Evolutionary conservation across 1,140 invertebrate species (phyloP).

Genomic region (Cydia fagiglandana): DNA sequence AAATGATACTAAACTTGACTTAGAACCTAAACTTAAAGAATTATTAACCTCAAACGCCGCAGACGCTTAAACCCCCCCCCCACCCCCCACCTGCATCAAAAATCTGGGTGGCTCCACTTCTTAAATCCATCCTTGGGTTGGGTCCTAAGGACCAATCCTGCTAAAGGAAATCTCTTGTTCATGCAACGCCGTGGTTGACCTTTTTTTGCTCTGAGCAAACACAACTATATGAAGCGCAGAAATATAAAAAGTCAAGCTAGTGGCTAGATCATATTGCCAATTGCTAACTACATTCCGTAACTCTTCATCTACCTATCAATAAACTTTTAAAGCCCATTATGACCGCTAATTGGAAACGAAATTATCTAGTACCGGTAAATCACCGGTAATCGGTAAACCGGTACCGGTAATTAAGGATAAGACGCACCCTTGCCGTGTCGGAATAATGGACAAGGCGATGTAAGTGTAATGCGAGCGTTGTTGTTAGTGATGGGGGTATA

Average conservation of each 20-base stretch:
- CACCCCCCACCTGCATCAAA: no score
- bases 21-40: no score
- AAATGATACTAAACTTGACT: no score
- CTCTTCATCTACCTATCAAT: constrained; percentile 4
- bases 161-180: no score
- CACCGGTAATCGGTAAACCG: constrained; percentile 29
- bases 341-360: constrained; percentile 10
- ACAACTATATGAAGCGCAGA: background rate
- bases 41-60: no score
- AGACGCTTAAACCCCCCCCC: no score
- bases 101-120: no score
- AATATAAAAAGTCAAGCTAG: background rate
- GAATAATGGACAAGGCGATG: constrained; percentile 26
- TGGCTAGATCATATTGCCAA: background rate
- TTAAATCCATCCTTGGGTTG: no score
- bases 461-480: constrained; percentile 21
- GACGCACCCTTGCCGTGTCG: constrained; percentile 30
- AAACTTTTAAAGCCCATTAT: constrained; percentile 26
- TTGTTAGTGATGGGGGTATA: background rate
- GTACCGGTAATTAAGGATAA: constrained; percentile 33
- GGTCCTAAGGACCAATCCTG: no score
- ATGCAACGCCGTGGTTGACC: no score
- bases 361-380: constrained; percentile 29
- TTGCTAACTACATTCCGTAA: background rate
- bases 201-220: no score